Evolutionary conservation across 2,797 vertebrate genomes (phyloP).

Genomic region (Sibirionetta formosa): DNA sequence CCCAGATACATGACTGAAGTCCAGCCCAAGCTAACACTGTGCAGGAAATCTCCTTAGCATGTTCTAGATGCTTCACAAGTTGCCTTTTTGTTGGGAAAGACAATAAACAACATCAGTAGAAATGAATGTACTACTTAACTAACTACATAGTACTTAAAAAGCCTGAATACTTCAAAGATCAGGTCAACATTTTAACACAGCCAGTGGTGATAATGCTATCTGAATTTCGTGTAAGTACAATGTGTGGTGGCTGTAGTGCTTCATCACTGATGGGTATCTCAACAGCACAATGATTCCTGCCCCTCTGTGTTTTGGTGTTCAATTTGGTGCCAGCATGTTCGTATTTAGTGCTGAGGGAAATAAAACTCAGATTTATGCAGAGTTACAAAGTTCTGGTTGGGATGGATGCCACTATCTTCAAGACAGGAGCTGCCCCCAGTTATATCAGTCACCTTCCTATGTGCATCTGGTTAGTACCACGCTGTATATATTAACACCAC

Average conservation of each 20-base stretch:
- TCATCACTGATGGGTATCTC: not conserved
- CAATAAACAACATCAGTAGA: not conserved
- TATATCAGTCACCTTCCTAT: not conserved
- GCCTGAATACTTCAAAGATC: not conserved
- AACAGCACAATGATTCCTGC: not conserved
- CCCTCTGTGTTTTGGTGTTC: fast-evolving
- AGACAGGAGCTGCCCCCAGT: not conserved
- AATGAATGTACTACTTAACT: not conserved
- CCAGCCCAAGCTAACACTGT: not conserved
- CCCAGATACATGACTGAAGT: not conserved
- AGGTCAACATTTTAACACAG: not conserved
- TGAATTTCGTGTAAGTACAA: not conserved
- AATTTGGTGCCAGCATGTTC: not conserved
- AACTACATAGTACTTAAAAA: not conserved
- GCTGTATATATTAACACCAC: not conserved
- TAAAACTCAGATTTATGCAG: not conserved
- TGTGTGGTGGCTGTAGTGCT: not conserved
- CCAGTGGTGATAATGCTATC: fast-evolving
- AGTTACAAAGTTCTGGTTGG: not conserved
- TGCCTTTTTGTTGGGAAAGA: not conserved
- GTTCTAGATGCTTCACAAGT: not conserved
- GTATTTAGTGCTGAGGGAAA: not conserved
- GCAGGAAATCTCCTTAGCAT: not conserved
- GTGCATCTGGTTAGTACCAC: not conserved
- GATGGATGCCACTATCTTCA: fast-evolving